phyloP scores from a whole-genome alignment of 2,888 invertebrate species.

The Xylota sylvarum region DNA sequence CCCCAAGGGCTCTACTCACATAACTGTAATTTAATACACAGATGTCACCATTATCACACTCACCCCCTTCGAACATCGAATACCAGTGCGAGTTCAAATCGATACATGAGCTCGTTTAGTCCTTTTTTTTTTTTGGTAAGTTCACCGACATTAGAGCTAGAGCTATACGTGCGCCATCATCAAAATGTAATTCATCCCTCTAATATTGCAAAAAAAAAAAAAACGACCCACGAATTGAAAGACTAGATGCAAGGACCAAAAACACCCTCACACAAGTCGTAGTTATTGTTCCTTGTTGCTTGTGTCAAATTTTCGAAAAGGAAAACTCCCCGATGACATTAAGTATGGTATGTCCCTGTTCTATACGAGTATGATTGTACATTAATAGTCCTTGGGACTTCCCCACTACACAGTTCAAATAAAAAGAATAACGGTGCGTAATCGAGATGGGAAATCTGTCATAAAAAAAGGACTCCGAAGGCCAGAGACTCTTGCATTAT shows the following conservation, averaged over 20 bases:
- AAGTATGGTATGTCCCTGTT: constrained; percentile 28
- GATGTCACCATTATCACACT: constrained; percentile 84
- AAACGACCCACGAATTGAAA: constrained; percentile 38
- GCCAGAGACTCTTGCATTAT: constrained; percentile 47
- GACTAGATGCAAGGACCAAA: constrained; percentile 51
- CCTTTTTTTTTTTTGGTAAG: constrained; percentile 9
- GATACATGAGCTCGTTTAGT: constrained; percentile 51
- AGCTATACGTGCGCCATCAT: constrained; percentile 82
- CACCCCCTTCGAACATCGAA: constrained; percentile 60
- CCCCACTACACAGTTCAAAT: constrained; percentile 46
- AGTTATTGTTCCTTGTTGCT: constrained; percentile 51
- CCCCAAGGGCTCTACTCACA: constrained; percentile 66
- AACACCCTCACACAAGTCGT: constrained; percentile 29
- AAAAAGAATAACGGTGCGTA: constrained; percentile 78
- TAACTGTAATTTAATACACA: constrained; percentile 85
- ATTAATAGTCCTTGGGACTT: constrained; percentile 74
- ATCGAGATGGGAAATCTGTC: constrained; percentile 84
- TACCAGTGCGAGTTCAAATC: constrained; percentile 60
- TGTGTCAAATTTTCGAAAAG: constrained; percentile 58
- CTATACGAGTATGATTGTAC: constrained; percentile 47
- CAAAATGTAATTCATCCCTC: constrained; percentile 82
- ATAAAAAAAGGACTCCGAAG: constrained; percentile 80
- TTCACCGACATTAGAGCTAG: constrained; percentile 14
- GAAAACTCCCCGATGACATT: constrained; percentile 59
- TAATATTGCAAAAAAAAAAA: constrained; percentile 49